Evolutionary conservation across 1,140 invertebrate species (phyloP).

Genomic region (Drosophila triauraria): DNA sequence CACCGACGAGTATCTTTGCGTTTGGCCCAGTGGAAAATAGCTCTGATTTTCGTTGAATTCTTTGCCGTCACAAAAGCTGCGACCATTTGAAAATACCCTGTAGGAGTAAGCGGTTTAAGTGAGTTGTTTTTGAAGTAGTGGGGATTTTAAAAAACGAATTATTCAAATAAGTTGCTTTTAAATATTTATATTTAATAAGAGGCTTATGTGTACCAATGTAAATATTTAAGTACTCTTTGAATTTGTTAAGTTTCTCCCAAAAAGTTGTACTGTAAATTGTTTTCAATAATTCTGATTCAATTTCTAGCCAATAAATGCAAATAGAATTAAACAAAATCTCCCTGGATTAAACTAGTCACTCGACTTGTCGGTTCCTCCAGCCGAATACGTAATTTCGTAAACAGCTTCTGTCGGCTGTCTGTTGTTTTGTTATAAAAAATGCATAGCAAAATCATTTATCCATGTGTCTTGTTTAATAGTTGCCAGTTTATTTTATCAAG

Average conservation of each 20-base stretch:
- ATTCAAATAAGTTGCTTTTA: not conserved
- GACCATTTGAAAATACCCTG: constrained; percentile 18
- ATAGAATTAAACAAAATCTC: not conserved
- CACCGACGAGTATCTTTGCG: constrained; percentile 32
- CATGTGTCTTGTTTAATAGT: not conserved
- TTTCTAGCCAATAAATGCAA: not conserved
- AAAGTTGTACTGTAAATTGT: not conserved
- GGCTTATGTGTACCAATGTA: not conserved
- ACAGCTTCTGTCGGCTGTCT: not conserved
- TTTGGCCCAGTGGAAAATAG: constrained; percentile 52
- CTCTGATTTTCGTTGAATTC: constrained; percentile 50
- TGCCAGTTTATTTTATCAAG: not conserved
- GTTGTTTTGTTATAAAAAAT: not conserved
- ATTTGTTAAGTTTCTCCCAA: not conserved
- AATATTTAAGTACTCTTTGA: not conserved
- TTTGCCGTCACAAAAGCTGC: constrained; percentile 24
- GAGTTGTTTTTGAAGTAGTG: too few species aligned
- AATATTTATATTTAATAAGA: not conserved
- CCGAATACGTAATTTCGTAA: not conserved
- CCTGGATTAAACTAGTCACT: too few species aligned
- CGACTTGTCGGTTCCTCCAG: not conserved
- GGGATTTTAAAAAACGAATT: not conserved
- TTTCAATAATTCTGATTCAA: not conserved
- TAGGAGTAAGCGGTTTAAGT: not conserved
- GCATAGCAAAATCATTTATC: not conserved